Percentiles rank a stretch among this genome's conserved stretches.
These are phyloP conservation scores for Capreolus pygargus DNA, from an alignment of 2,113 vertebrate species.

Conservation along the genomic window DNA sequence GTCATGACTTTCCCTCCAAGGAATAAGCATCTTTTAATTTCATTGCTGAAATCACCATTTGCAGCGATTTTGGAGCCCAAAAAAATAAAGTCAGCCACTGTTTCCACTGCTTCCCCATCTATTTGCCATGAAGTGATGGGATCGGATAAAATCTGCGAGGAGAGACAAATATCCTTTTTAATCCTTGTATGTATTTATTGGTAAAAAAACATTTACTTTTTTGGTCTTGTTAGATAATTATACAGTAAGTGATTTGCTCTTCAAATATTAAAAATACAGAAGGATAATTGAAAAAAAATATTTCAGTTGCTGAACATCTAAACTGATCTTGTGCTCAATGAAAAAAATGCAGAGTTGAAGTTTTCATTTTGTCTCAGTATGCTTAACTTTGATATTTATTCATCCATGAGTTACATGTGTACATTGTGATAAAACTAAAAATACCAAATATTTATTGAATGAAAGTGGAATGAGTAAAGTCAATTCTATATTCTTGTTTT, in stretches of 20 bases:
- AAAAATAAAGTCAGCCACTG: background rate
- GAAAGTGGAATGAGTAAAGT: background rate
- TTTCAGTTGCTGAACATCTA: background rate
- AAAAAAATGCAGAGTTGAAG: background rate
- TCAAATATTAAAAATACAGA: background rate
- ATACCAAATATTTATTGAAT: conserved; percentile 8
- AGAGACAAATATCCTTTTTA: background rate
- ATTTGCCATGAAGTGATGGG: background rate
- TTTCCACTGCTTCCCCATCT: background rate
- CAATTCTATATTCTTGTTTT: background rate
- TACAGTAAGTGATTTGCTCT: background rate
- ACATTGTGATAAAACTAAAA: background rate
- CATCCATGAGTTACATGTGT: background rate
- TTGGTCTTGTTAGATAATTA: background rate
- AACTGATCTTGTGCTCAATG: background rate
- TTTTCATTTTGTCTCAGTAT: background rate
- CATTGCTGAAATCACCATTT: background rate
- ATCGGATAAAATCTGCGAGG: background rate
- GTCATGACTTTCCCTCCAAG: background rate
- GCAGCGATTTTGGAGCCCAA: background rate
- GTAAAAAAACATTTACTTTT: background rate
- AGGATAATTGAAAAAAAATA: background rate
- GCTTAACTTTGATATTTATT: background rate
- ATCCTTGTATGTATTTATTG: background rate
- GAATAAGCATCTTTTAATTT: background rate